Evolutionary conservation across 2,113 vertebrate species (phyloP), one percentile per base, ranked within the genome.

Genomic region (Tetrax tetrax): DNA sequence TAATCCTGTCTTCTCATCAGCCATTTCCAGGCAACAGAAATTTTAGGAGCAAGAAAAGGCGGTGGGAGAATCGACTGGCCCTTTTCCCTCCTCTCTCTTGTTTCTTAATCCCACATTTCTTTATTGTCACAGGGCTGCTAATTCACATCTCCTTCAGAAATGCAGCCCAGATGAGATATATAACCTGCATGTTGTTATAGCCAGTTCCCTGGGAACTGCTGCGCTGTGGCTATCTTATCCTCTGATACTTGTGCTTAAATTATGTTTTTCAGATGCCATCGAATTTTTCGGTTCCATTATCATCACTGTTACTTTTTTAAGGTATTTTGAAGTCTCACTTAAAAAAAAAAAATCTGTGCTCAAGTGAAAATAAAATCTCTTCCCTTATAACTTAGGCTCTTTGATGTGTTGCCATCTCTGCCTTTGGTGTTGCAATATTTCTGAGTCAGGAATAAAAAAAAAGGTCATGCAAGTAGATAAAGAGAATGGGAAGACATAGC

Each of bases 21-120:
- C 66, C 90, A 96, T 94, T 97, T 96, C 89, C 83, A 94, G 90
- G 86, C 96, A 96, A 87, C 95, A 69, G 83, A 89, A 87, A 84
- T 83, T 56, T 78, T 54, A 84, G 70, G 61, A 93, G 57, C 61
- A 69, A 87, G 90, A 45, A 78, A 84, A 87, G 24, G 83, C 5
- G 0, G n/a, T 79, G 76, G 59, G 72, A 93, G 74, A 91, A 91
- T 65, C 1, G 0, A 31, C 45, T 5, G 0, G 22, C 45, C 77
- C 17, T 75, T 90, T 89, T 57, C 38, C 45, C 60, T 64, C 38
- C 41, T 79, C 57, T 81, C 53, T 75, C 51, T 41, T 14, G 6
- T 71, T 90, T 71, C 83, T 76, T 87, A 76, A 91, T 83, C 35
- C 60, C 56, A 56, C 6, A 0, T 96, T 90, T 83, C 47, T 61